Evolutionary conservation across 2,113 vertebrate species (phyloP).

Genomic region (Heliornis fulica): DNA sequence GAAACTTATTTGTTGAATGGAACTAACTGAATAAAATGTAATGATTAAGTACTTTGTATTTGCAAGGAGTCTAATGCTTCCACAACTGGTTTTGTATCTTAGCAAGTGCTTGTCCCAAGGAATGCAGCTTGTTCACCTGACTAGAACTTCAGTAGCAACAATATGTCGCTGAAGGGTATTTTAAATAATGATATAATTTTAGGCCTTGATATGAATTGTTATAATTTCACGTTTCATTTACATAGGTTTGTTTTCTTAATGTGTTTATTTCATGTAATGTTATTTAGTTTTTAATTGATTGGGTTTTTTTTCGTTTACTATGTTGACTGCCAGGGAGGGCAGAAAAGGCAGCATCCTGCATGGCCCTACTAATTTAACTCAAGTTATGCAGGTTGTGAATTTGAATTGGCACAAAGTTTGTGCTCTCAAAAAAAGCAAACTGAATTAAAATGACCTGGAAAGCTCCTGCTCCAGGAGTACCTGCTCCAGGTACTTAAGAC

Average conservation of each 20-base stretch:
- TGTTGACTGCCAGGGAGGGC: not conserved
- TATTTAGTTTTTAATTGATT: not conserved
- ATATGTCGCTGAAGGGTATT: not conserved
- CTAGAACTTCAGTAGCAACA: not conserved
- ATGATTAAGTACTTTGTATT: not conserved
- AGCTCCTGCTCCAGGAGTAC: not conserved
- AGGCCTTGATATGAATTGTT: not conserved
- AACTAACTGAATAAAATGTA: not conserved
- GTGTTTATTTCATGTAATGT: not conserved
- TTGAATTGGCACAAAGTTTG: not conserved
- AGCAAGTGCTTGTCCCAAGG: not conserved
- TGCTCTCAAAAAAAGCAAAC: not conserved
- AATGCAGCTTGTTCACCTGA: not conserved
- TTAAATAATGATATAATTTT: not conserved
- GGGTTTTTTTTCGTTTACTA: accelerated
- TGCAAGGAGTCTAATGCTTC: not conserved
- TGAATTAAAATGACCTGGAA: not conserved
- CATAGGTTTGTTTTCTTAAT: not conserved
- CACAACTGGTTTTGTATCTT: not conserved
- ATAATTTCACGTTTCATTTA: not conserved
- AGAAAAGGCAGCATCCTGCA: not conserved
- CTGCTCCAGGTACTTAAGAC: not conserved
- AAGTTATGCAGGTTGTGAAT: not conserved
- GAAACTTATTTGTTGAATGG: not conserved
- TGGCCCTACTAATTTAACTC: not conserved